phyloP scores from a whole-genome alignment of 2,113 vertebrate species.

The Nyctibius bracteatus region DNA sequence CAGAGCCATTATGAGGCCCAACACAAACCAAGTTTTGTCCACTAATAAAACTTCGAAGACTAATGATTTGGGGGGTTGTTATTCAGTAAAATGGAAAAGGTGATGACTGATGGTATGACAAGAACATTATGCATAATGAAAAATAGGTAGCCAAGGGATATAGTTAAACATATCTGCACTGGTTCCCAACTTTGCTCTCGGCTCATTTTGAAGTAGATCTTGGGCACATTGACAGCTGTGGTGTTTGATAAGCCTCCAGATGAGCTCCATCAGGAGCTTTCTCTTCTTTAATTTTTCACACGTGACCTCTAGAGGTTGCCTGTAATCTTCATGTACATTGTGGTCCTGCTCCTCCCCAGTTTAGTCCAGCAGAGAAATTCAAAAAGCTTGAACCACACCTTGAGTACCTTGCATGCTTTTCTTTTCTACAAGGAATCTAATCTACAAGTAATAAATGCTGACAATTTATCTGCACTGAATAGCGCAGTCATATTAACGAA shows the following conservation, averaged over 20 bases:
- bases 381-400: neutral
- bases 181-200: neutral
- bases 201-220: neutral
- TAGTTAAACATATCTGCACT: neutral
- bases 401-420: neutral
- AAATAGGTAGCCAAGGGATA: neutral
- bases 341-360: neutral
- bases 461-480: neutral
- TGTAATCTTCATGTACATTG: neutral
- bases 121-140: neutral
- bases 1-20: neutral
- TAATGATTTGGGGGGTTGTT: neutral
- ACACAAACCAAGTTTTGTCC: neutral
- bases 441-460: neutral
- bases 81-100: neutral
- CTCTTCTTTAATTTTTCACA: neutral
- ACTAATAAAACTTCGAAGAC: neutral
- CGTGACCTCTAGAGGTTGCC: neutral
- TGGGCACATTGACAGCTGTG: neutral
- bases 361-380: neutral
- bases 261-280: neutral
- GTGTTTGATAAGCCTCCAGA: neutral
- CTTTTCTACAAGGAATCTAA: neutral
- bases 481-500: neutral
- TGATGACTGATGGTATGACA: neutral